A percentile compares a stretch with the other conserved stretches of the same genome.
Conservation (phyloP, 2,797 vertebrate species). For the Chrysocyon brachyurus region DNA sequence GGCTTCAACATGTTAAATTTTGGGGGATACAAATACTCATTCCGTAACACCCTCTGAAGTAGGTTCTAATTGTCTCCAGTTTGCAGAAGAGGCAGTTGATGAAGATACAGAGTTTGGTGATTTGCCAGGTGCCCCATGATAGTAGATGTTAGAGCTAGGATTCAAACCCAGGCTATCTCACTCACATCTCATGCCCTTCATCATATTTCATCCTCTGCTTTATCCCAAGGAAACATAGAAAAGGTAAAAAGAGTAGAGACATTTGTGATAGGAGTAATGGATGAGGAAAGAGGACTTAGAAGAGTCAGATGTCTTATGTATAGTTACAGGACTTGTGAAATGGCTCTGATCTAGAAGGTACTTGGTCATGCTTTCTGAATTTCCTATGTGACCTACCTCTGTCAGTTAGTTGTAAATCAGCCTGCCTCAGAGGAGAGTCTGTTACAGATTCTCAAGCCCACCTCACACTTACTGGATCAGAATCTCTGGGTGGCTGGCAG, state of each 20-base stretch:
- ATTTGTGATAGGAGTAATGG: background rate
- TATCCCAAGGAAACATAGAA: background rate
- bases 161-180: background rate
- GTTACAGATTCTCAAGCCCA: background rate
- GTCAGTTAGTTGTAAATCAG: background rate
- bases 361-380: background rate
- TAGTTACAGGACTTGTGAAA: background rate
- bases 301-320: background rate
- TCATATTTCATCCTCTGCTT: background rate
- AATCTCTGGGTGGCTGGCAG: background rate
- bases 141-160: background rate
- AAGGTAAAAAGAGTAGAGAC: background rate
- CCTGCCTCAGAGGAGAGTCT: background rate
- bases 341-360: background rate
- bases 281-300: background rate
- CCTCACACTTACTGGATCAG: background rate
- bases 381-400: background rate
- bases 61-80: background rate
- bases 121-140: background rate
- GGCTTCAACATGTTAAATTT: background rate
- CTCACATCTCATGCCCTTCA: background rate
- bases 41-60: background rate
- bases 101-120: background rate
- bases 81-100: background rate
- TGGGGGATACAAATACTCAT: background rate